A percentile compares a stretch with the other conserved stretches of the same genome.
Evolutionary conservation across 2,888 invertebrate species (phyloP).

Genomic region (Drosophila pseudotalamancana): DNA sequence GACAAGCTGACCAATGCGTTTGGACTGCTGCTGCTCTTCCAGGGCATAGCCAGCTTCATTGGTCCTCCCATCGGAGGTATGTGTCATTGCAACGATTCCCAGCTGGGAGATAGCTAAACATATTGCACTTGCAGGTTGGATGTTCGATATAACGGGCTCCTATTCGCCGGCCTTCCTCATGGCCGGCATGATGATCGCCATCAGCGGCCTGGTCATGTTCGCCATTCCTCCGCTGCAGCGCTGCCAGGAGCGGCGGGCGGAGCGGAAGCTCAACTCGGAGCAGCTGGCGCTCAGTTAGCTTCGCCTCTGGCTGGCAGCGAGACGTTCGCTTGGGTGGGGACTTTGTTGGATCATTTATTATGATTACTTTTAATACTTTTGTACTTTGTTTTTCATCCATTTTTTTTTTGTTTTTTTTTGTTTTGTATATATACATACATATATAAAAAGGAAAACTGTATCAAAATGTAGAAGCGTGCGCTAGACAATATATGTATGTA

Average conservation of each 20-base stretch:
- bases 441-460: not conserved
- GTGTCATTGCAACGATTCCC: not conserved
- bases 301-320: not conserved
- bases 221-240: slow-evolving; percentile 90
- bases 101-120: not conserved
- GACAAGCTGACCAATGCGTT: slow-evolving; percentile 98
- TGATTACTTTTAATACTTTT: slow-evolving; percentile 4
- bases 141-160: slow-evolving; percentile 90
- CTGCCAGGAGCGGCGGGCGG: slow-evolving; percentile 69
- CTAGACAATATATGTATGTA: slow-evolving; percentile 8
- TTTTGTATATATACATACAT: too few relatives aligned
- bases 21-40: slow-evolving; percentile 95
- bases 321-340: not conserved
- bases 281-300: slow-evolving; percentile 76
- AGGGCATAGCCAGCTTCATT: slow-evolving; percentile 96
- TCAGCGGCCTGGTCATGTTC: slow-evolving; percentile 95
- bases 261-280: slow-evolving; percentile 59
- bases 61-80: slow-evolving; percentile 97
- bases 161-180: slow-evolving; percentile 95
- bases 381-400: not conserved
- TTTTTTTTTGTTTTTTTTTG: slow-evolving; percentile 1
- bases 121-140: slow-evolving; percentile 87
- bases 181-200: slow-evolving; percentile 93
- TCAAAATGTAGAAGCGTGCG: not conserved
- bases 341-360: slow-evolving; percentile 14